Base-by-base conservation (phyloP, 2,113 vertebrate species). In the Oceanodroma tethys region DNA sequence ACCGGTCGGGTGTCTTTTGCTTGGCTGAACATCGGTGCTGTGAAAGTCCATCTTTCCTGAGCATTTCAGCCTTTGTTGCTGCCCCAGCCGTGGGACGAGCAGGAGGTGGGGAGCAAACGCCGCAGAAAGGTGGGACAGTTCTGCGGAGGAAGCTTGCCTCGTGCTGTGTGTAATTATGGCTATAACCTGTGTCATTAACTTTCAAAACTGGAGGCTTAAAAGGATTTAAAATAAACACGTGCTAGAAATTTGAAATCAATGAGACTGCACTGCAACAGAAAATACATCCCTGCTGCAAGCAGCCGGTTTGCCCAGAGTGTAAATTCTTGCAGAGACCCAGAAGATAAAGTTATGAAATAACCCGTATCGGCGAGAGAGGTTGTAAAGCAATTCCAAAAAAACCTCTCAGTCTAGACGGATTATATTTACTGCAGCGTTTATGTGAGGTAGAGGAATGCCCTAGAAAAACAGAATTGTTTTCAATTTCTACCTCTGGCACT, bases 141-240 rank as follows among this genome's bases (percentile, higher is more conserved):
- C 55, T 42, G 71, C 6, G 0, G 58, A 59, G 88, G 89, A 67
- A 36, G 66, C 72, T 68, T 58, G 82, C 22, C 18, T 81, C 88
- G 80, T 1, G 29, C 84, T 9, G 10, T 13, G 80, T 88, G 63
- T 63, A 34, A 91, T 70, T 89, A 58, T 50, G 93, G 84, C 87
- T n/a, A 7, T 65, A 76, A 63, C 86, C 95, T 21, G 34, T 95
- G 95, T 86, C 95, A 75, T 97, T 97, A 96, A 65, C 95, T 95
- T 93, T 58, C 78, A 63, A 67, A 97, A 90, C 17, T 52, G 94
- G 93, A 95, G 94, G 68, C 85, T 70, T 79, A 82, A 94, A 96
- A 82, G 81, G 96, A 40, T 93, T 94, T 73, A 73, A 94, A 95
- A 55, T 84, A 88, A 88, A 71, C 23, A 43, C 29, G 43, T 21